Evolutionary conservation across 2,888 invertebrate species (phyloP), one percentile per base, ranked within the genome.

Genomic region (Hermodice carunculata): DNA sequence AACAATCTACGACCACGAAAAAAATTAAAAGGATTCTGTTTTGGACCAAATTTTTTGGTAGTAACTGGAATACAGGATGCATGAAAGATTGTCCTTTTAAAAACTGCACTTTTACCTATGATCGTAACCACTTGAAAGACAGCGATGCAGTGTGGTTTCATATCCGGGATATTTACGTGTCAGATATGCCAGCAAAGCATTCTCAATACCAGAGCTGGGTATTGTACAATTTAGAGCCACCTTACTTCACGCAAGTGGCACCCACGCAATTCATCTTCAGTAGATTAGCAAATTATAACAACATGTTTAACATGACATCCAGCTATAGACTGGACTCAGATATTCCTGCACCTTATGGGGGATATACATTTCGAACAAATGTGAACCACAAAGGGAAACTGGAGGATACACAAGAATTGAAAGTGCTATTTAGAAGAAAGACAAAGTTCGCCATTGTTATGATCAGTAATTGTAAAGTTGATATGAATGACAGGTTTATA

Each of bases 291-390:
- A 19, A 34, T 8, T 34, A 32, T 53, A 19, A 6, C 24, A 22
- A 22, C 24, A 4, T 53, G 5, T 53, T 53, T 22, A 53, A 53
- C 24, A 34, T 32, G 53, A 53, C 53, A 2, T 34, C 34, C 24
- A 53, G 17, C 26, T 26, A 34, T 32, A 29, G 53, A 6, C 1
- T 14, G n/a, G 53, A 53, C 24, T 53, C 53, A 2, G 53, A 53
- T 22, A 37, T 53, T 26, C 53, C 53, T 6, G 37, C 24, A 14
- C 37, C n/a, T 22, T 53, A 53, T 34, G 53, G 53, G 1, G n/a
- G n/a, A n/a, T n/a, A n/a, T n/a, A n/a, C n/a, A n/a, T n/a, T n/a
- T n/a, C n/a, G n/a, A n/a, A 31, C n/a, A 32, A n/a, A n/a, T n/a
- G n/a, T n/a, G n/a, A n/a, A n/a, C n/a, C n/a, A n/a, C n/a, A n/a